phyloP scores from a whole-genome alignment of 2,888 invertebrate species.

The Folsomia manolachei region DNA sequence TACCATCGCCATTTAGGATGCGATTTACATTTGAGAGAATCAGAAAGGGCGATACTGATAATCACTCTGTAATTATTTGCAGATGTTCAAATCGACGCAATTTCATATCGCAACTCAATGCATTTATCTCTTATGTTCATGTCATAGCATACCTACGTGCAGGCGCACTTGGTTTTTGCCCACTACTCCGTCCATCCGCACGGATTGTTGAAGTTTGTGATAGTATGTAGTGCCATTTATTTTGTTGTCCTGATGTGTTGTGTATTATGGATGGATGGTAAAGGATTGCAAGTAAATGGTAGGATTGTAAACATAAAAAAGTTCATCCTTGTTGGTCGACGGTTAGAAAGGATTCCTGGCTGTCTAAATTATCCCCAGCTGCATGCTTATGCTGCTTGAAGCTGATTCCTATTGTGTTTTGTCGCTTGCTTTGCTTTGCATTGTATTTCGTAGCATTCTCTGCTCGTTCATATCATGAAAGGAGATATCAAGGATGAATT shows the following conservation, averaged over 20 bases:
- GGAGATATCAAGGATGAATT: conserved; percentile 13
- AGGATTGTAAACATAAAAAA: conserved; percentile 21
- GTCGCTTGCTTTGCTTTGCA: conserved; percentile 5
- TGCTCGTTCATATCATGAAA: neutral
- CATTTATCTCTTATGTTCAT: neutral
- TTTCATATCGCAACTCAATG: neutral
- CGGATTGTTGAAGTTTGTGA: neutral
- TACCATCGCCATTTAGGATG: neutral
- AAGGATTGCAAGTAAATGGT: too few relatives aligned
- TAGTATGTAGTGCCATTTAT: conserved; percentile 9
- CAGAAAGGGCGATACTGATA: conserved; percentile 20
- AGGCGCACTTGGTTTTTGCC: neutral
- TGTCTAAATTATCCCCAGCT: conserved; percentile 20
- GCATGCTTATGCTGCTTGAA: conserved; percentile 7
- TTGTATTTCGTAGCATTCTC: too few relatives aligned
- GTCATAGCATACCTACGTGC: neutral
- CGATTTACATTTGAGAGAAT: conserved; percentile 3
- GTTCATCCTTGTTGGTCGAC: conserved; percentile 18
- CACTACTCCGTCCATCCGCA: neutral
- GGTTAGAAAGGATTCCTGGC: conserved; percentile 13
- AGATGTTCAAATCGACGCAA: conserved; percentile 17
- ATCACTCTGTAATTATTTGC: conserved; percentile 23
- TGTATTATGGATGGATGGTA: neutral
- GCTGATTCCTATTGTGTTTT: conserved; percentile 11
- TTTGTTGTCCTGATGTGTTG: neutral